Evolutionary conservation across 1,140 invertebrate species (phyloP).

Genomic region (Lutraria rhynchaena): DNA sequence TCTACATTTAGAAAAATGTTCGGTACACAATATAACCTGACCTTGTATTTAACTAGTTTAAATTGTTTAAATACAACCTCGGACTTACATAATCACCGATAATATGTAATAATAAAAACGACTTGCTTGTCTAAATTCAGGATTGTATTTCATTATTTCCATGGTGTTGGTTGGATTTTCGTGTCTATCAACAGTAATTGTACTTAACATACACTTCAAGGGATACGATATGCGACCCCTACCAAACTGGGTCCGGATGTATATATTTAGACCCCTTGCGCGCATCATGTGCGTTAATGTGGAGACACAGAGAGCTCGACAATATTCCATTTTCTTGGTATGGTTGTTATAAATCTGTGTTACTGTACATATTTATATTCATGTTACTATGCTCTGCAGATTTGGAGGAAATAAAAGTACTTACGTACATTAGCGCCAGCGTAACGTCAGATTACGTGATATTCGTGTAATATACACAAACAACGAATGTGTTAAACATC

Average conservation of each 20-base stretch:
- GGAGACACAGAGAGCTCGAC: background rate
- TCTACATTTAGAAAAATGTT: too few relatives aligned
- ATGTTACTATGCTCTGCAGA: background rate
- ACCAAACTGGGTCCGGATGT: conserved; percentile 1
- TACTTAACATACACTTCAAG: conserved; percentile 42
- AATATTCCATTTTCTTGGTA: background rate
- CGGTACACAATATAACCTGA: too few relatives aligned
- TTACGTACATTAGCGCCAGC: background rate
- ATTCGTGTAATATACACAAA: background rate
- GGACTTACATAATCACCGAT: too few relatives aligned
- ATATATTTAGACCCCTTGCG: conserved; percentile 10
- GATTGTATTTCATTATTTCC: conserved; percentile 41
- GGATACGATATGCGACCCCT: background rate
- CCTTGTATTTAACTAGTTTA: too few relatives aligned
- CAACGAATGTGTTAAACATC: background rate
- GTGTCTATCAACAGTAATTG: conserved; percentile 29
- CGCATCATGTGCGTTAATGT: conserved; percentile 5
- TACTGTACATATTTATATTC: background rate
- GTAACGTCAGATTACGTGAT: too few relatives aligned
- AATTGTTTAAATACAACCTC: too few relatives aligned
- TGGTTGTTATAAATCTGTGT: background rate
- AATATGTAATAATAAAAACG: too few relatives aligned
- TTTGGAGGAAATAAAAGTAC: background rate
- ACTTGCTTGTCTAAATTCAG: too few relatives aligned
- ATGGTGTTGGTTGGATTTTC: conserved; percentile 43